phyloP scores from a whole-genome alignment of 1,140 invertebrate species.

The Portunus trituberculatus region DNA sequence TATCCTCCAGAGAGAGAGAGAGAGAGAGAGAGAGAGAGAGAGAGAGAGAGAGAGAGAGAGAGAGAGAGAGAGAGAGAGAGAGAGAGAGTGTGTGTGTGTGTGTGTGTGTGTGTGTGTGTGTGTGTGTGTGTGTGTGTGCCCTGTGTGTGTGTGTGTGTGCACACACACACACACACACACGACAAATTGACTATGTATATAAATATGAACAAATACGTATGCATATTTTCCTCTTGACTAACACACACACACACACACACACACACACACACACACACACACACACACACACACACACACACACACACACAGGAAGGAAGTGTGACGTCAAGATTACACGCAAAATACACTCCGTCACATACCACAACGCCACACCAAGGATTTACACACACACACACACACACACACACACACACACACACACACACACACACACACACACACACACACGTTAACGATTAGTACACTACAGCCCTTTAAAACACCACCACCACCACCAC shows the following conservation, averaged over 20 bases:
- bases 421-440: slow-evolving; percentile 34
- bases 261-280: not conserved
- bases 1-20: not conserved
- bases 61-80: not conserved
- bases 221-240: not conserved
- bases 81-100: not conserved
- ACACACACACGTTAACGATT: not conserved
- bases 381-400: not conserved
- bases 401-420: not conserved
- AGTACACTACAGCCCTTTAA: not conserved
- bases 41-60: slow-evolving; percentile 48
- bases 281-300: not conserved
- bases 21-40: slow-evolving; percentile 17
- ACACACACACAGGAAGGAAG: too few relatives aligned
- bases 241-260: slow-evolving; percentile 18
- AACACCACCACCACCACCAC: not conserved
- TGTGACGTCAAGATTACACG: too few relatives aligned
- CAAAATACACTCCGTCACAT: too few relatives aligned
- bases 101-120: not conserved
- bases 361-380: too few relatives aligned
- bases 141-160: too few relatives aligned
- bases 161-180: too few relatives aligned
- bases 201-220: not conserved
- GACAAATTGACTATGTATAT: not conserved
- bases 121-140: not conserved